Conservation (phyloP, 2,888 invertebrate species). For the Octonoba sinensis region DNA sequence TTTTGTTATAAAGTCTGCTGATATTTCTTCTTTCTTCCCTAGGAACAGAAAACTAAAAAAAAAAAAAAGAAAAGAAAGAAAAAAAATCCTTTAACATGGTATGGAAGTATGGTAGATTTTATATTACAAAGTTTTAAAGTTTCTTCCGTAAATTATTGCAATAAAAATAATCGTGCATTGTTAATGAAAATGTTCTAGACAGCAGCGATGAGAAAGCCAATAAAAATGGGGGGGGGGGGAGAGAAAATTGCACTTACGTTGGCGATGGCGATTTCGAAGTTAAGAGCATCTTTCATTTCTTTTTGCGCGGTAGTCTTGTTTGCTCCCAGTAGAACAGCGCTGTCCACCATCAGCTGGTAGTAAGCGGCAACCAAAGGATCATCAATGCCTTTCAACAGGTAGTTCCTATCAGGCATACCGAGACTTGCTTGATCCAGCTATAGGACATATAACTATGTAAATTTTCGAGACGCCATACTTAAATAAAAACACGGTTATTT, state of each 20-base stretch:
- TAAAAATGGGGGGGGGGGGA: too few species aligned
- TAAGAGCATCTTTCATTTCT: slow-evolving; percentile 83
- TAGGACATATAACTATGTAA: not conserved
- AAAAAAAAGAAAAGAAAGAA: not conserved
- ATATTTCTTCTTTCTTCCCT: slow-evolving; percentile 92
- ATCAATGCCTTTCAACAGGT: slow-evolving; percentile 80
- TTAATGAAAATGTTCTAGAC: too few species aligned
- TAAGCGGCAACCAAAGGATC: slow-evolving; percentile 71
- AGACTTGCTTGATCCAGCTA: slow-evolving; percentile 89
- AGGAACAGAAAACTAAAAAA: slow-evolving; percentile 82
- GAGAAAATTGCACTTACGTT: slow-evolving; percentile 79
- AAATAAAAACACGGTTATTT: not conserved
- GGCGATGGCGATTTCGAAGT: slow-evolving; percentile 90
- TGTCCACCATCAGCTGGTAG: slow-evolving; percentile 78
- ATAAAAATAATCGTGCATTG: not conserved
- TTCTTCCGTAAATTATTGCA: not conserved
- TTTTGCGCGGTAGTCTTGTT: slow-evolving; percentile 77
- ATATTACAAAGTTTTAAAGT: not conserved
- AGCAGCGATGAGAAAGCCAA: too few species aligned
- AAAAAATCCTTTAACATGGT: not conserved
- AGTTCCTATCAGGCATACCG: slow-evolving; percentile 84
- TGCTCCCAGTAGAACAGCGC: slow-evolving; percentile 88
- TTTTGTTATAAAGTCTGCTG: slow-evolving; percentile 90
- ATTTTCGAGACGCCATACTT: not conserved
- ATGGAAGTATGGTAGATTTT: too few species aligned